Base-by-base conservation (phyloP, 2,113 vertebrate genomes). In the Cisticola juncidis region DNA sequence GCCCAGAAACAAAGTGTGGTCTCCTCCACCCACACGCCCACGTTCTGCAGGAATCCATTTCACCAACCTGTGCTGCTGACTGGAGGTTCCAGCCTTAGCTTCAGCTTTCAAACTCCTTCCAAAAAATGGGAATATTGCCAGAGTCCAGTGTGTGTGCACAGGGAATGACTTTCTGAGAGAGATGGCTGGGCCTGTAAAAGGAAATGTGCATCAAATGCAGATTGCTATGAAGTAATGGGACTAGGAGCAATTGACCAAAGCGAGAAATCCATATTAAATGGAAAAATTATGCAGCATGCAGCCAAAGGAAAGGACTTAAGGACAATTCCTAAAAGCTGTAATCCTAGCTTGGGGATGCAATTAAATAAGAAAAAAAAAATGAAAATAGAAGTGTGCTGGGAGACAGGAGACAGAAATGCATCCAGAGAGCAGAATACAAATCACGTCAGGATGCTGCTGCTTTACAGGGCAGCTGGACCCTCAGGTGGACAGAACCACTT, bases 211-310 rank as follows among this genome's bases (percentile, higher is more conserved):
- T 86, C 92, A 96, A 65, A 88, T 85, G 71, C 47, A 90, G 79
- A 94, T 90, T 79, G 50, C 62, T 82, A 26, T 44, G 71, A 95
- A 89, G 66, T 53, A 94, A 94, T 54, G 88, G 58, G 74, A 66
- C 66, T 26, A 91, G 78, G 54, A 95, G 85, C 90, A 95, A 93
- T 74, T 93, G 90, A 91, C 85, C 81, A 94, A 94, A 90, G 80
- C 16, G 7, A 96, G 74, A 94, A 92, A 95, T 87, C 44, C 64
- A 62, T 85, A 91, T 90, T 92, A 91, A 95, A 96, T 93, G 81
- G 78, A 86, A 93, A 94, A 94, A 96, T 81, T 94, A 95, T 90
- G 74, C 91, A 89, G 61, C 45, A 65, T 31, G 29, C 84, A 76
- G 61, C 44, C 80, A 81, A 62, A 91, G 87, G 62, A 90, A 82